phyloP scores from a whole-genome alignment of 2,113 vertebrate genomes.

The Coreoperca whiteheadi region DNA sequence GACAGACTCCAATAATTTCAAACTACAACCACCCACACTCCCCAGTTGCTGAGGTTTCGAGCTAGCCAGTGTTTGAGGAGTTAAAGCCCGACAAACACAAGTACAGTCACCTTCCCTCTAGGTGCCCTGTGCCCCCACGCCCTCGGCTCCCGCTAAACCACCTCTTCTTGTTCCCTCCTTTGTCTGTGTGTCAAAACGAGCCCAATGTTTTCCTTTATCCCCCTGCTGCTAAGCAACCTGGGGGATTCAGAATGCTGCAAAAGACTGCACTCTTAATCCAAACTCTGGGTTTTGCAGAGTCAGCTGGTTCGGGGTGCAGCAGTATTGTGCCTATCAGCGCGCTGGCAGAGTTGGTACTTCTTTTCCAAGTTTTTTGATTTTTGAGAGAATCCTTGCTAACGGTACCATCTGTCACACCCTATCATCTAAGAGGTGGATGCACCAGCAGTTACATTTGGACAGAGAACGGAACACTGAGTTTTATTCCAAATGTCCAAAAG shows the following conservation, averaged over 20 bases:
- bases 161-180: conserved; percentile 68
- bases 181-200: conserved; percentile 58
- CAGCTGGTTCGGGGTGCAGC: conserved; percentile 60
- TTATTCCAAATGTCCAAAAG: conserved; percentile 28
- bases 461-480: background rate
- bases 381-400: conserved; percentile 6
- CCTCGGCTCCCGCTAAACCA: conserved; percentile 62
- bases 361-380: conserved; percentile 1
- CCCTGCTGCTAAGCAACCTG: conserved; percentile 74
- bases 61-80: conserved; percentile 51
- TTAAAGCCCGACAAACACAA: conserved; percentile 47
- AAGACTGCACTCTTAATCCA: conserved; percentile 65
- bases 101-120: conserved; percentile 35
- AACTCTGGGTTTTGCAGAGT: conserved; percentile 67
- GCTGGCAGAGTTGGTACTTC: conserved; percentile 30
- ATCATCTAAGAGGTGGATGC: conserved; percentile 16
- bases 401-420: conserved; percentile 41
- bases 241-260: conserved; percentile 52
- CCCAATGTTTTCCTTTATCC: conserved; percentile 58
- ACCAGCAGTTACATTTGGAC: background rate
- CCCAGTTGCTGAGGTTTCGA: conserved; percentile 10
- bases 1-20: background rate
- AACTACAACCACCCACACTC: conserved; percentile 21
- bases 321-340: conserved; percentile 27
- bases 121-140: conserved; percentile 16